A percentile compares a stretch with the other conserved stretches of the same genome.
Conservation (phyloP, 1,140 invertebrate species). For the Heliconius nattereri region DNA sequence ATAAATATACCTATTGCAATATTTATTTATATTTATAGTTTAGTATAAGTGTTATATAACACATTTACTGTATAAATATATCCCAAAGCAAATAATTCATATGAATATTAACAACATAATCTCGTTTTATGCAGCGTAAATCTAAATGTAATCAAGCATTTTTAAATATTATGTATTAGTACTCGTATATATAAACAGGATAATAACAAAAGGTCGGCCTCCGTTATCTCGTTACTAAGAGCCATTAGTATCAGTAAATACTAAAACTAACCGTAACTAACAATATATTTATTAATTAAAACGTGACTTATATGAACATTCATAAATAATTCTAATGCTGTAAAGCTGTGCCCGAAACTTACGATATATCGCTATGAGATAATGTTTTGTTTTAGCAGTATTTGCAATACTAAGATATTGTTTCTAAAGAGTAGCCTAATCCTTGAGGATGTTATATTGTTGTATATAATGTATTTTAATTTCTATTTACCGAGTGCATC, state of each 20-base stretch:
- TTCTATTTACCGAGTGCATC: no score
- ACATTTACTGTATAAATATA: no score
- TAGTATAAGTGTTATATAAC: no score
- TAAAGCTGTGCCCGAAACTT: no score
- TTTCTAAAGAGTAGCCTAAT: no score
- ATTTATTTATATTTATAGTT: no score
- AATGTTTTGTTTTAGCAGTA: neutral
- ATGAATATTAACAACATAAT: neutral
- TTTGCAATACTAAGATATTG: neutral
- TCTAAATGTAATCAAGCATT: neutral
- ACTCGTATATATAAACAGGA: neutral
- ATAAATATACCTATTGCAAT: no score
- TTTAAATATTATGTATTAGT: neutral
- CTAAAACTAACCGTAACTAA: neutral
- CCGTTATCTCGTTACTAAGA: neutral
- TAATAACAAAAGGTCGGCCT: neutral
- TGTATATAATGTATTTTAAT: no score
- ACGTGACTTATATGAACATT: neutral
- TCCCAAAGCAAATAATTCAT: no score
- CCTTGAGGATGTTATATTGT: no score
- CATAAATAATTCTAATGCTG: neutral
- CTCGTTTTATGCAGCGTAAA: neutral
- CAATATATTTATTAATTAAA: neutral
- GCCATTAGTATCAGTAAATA: neutral
- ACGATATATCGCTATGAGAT: no score